Evolutionary conservation across 1,140 invertebrate genomes (phyloP), one percentile per base, ranked within the genome.

Genomic region (Forficula auricularia): DNA sequence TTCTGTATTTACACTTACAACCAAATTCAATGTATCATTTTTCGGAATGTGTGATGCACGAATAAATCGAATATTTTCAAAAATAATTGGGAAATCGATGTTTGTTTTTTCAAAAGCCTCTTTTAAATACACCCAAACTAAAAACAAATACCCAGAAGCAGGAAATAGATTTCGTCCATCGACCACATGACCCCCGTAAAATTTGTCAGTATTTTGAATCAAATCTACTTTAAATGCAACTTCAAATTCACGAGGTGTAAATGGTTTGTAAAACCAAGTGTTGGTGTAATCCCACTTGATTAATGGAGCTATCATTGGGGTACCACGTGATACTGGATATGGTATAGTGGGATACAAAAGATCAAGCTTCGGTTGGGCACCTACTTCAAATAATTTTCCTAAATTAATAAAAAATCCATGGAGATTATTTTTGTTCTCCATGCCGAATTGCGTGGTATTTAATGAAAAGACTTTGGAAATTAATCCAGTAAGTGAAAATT

Each of bases 231-330:
- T 27, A 30, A 41, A 27, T 13, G 13, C 9, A 16, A n/a, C 2
- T 20, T 35, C 44, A 18, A 38, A 4, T 30, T 38, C 4, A 7
- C 22, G 10, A 6, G 4, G 22, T 6, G 10, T 6, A 6, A 27
- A 16, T 34, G 7, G 31, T 14, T 32, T 42, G 20, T n/a, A 14
- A 27, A 18, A 40, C 30, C 19, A 35, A 20, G 77, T 72, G 48
- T 85, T 77, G 7, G 72, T 73, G 58, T 98, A 92, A 55, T 96
- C 86, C 92, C 92, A 98, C 47, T 75, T 73, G 1, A 88, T 69
- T 0, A 89, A 54, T 9, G 83, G 72, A 3, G 75, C 70, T 19
- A 89, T 65, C 67, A 78, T 79, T 1, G 79, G 74, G 0, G 85
- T 90, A 14, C 77, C 75, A 14, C 73, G 59, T 1, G 80, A 72